Evolutionary conservation across 1,140 invertebrate species (phyloP).

Genomic region (Ephestia elutella): DNA sequence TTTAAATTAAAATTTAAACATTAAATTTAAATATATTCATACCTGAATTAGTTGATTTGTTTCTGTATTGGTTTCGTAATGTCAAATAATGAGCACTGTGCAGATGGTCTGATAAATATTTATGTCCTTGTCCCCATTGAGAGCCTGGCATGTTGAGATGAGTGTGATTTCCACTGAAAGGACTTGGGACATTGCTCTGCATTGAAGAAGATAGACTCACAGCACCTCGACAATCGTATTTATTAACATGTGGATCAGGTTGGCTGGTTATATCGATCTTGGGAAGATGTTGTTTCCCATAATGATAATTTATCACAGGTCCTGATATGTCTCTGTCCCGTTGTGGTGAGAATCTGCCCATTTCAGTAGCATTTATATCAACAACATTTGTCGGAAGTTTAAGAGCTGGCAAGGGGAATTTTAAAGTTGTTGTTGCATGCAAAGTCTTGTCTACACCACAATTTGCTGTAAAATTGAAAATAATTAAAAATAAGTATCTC

Average conservation of each 20-base stretch:
- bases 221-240: conserved; percentile 81
- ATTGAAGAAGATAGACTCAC: conserved; percentile 81
- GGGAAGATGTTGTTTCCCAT: conserved; percentile 28
- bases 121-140: conserved; percentile 79
- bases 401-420: conserved; percentile 59
- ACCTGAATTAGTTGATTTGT: conserved; percentile 44
- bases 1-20: too few species aligned
- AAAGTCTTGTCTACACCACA: conserved; percentile 41
- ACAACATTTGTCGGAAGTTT: conserved; percentile 68
- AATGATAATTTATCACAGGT: conserved; percentile 72
- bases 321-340: conserved; percentile 77
- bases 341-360: conserved; percentile 77
- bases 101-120: conserved; percentile 80
- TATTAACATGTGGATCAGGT: conserved; percentile 76
- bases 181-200: conserved; percentile 84
- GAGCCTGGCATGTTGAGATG: conserved; percentile 84
- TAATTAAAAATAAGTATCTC: neutral
- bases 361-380: conserved; percentile 78
- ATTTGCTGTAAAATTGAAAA: conserved; percentile 16
- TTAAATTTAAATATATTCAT: too few species aligned
- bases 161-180: conserved; percentile 77
- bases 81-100: conserved; percentile 77
- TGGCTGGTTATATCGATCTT: conserved; percentile 59
- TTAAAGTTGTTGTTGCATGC: conserved; percentile 43
- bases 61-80: conserved; percentile 66